Evolutionary conservation across 2,113 vertebrate genomes (phyloP).

Genomic region (Trinectes maculatus): DNA sequence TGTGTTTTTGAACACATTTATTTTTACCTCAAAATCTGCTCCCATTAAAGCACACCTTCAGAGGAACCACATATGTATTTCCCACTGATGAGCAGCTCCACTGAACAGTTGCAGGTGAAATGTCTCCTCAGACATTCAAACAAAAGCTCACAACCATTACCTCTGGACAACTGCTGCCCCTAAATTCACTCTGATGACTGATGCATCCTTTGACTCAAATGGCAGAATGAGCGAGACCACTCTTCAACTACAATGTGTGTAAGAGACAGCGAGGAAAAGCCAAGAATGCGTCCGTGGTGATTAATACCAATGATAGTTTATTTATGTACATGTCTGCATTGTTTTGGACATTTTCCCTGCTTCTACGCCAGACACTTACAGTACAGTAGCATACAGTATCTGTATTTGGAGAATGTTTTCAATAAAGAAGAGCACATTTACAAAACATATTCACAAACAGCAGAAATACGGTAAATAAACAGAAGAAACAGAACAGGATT

Average conservation of each 20-base stretch:
- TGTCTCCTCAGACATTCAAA: neutral
- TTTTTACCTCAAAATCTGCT: neutral
- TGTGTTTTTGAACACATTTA: no score
- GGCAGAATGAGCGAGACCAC: neutral
- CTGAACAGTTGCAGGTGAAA: neutral
- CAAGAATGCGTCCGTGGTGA: constrained; percentile 20
- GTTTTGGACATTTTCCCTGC: constrained; percentile 72
- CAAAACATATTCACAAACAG: constrained; percentile 73
- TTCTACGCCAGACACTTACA: constrained; percentile 73
- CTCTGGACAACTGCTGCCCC: neutral
- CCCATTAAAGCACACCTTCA: neutral
- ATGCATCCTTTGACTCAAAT: constrained; percentile 14
- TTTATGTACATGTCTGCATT: constrained; percentile 77
- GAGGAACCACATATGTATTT: neutral
- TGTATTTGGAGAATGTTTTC: constrained; percentile 56
- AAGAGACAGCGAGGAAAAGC: neutral
- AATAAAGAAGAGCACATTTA: constrained; percentile 52
- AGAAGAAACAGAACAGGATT: constrained; percentile 30
- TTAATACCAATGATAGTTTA: constrained; percentile 73
- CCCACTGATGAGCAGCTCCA: neutral
- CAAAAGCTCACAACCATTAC: neutral
- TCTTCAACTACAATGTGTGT: neutral
- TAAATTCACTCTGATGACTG: constrained; percentile 26
- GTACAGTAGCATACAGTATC: constrained; percentile 72
- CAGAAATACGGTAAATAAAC: constrained; percentile 60